phyloP scores from a whole-genome alignment of 1,140 invertebrate species.

The Bilobella aurantiaca region DNA sequence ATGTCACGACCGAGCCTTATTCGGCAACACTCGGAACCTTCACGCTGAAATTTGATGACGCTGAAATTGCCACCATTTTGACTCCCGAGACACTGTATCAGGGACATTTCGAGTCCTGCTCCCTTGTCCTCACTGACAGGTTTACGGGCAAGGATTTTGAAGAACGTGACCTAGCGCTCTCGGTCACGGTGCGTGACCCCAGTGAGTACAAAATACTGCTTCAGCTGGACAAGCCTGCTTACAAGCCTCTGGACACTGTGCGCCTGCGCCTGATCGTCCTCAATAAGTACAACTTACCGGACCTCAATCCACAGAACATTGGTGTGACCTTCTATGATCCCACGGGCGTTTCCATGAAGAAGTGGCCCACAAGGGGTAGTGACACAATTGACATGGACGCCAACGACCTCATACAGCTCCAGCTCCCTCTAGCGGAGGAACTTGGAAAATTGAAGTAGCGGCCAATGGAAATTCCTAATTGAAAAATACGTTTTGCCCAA shows the following conservation, averaged over 20 bases:
- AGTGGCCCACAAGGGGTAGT: background rate
- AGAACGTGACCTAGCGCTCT: too few species aligned
- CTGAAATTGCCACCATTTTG: too few species aligned
- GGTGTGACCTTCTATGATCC: background rate
- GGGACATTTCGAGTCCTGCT: too few species aligned
- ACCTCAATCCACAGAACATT: background rate
- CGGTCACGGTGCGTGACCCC: too few species aligned
- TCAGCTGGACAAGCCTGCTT: background rate
- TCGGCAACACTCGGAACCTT: too few species aligned
- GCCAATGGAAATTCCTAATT: background rate
- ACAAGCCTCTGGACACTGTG: background rate
- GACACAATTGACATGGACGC: background rate
- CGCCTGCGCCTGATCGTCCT: background rate
- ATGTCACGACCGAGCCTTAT: too few species aligned
- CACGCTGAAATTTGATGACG: too few species aligned
- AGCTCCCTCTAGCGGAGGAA: background rate
- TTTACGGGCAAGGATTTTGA: too few species aligned
- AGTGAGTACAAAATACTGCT: background rate
- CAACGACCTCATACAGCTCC: background rate
- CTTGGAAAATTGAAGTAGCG: background rate
- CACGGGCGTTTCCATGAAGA: background rate
- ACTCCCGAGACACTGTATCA: too few species aligned
- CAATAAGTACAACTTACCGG: background rate
- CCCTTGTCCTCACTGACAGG: too few species aligned
- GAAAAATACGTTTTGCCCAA: background rate